phyloP scores from a whole-genome alignment of 2,888 invertebrate genomes.

The Drosophila acutilabella region DNA sequence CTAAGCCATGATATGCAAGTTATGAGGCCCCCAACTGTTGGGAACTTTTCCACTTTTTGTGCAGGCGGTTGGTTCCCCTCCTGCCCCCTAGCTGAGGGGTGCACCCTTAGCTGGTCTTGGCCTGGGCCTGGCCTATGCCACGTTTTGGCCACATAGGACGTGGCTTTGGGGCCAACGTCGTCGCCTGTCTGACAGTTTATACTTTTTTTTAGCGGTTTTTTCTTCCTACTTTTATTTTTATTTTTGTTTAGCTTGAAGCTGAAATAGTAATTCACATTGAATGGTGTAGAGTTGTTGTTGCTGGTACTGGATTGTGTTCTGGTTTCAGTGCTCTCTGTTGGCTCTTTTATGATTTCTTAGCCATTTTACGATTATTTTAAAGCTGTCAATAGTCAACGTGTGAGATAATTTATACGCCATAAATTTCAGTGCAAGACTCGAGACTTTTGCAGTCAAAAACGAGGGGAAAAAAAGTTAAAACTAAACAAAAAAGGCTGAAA shows the following conservation, averaged over 20 bases:
- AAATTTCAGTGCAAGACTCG: slow-evolving; percentile 75
- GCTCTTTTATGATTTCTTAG: slow-evolving; percentile 77
- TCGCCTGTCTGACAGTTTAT: slow-evolving; percentile 66
- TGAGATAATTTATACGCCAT: slow-evolving; percentile 82
- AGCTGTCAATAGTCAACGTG: slow-evolving; percentile 83
- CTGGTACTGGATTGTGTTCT: slow-evolving; percentile 36
- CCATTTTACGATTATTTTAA: slow-evolving; percentile 79
- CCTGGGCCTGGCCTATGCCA: slow-evolving; percentile 48
- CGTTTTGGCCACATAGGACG: slow-evolving; percentile 60
- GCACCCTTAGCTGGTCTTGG: slow-evolving; percentile 5
- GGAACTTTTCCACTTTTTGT: slow-evolving; percentile 74
- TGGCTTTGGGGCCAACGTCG: slow-evolving; percentile 66
- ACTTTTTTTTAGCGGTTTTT: slow-evolving; percentile 13
- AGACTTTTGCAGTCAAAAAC: slow-evolving; percentile 26
- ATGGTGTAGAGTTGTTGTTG: slow-evolving; percentile 39
- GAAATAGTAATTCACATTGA: slow-evolving; percentile 80
- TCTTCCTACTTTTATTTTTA: background rate
- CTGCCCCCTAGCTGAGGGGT: background rate
- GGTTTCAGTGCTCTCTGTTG: slow-evolving; percentile 46
- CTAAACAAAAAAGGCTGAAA: slow-evolving; percentile 14
- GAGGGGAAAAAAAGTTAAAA: background rate
- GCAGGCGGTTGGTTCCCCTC: slow-evolving; percentile 29
- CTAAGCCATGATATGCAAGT: slow-evolving; percentile 61
- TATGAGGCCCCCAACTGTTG: slow-evolving; percentile 78
- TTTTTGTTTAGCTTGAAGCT: slow-evolving; percentile 62